These are phyloP conservation scores for Drosophila obscura DNA, from an alignment of 1,140 invertebrate species.

Conservation along the genomic window DNA sequence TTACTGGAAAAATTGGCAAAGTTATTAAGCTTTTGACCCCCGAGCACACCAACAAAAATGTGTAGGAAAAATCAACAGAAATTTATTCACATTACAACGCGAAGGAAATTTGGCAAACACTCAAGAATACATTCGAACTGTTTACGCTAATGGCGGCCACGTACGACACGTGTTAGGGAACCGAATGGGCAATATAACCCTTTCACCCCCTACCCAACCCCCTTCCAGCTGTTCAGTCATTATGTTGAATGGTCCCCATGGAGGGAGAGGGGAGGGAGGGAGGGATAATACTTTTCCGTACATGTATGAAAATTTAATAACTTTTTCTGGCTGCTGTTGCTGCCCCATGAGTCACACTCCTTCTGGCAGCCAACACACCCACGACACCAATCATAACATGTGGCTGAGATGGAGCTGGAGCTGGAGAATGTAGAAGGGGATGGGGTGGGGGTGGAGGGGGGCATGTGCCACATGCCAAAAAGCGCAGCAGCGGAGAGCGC, in stretches of 20 bases:
- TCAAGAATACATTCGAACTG: constrained; percentile 67
- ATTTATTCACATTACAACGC: constrained; percentile 15
- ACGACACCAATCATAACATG: constrained; percentile 75
- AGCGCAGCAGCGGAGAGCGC: constrained; percentile 36
- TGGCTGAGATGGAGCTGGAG: constrained; percentile 66
- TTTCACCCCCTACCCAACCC: background rate
- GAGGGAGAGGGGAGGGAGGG: constrained; percentile 1
- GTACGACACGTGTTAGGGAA: constrained; percentile 61
- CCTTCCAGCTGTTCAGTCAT: background rate
- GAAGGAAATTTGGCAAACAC: constrained; percentile 60
- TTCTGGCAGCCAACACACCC: constrained; percentile 30
- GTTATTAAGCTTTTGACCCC: constrained; percentile 61
- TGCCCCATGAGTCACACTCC: constrained; percentile 59
- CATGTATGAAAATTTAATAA: constrained; percentile 73
- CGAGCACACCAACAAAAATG: constrained; percentile 6
- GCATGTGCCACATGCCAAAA: constrained; percentile 44
- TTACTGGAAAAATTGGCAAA: constrained; percentile 61
- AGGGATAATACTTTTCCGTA: constrained; percentile 11
- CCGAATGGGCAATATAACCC: constrained; percentile 35
- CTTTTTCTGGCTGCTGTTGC: constrained; percentile 35
- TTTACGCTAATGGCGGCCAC: constrained; percentile 71
- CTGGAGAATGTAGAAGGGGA: constrained; percentile 30
- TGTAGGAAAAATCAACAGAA: constrained; percentile 24
- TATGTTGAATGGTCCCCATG: constrained; percentile 33
- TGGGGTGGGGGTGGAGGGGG: background rate